phyloP scores from a whole-genome alignment of 2,888 invertebrate species.

The Pachydiplax longipennis region DNA sequence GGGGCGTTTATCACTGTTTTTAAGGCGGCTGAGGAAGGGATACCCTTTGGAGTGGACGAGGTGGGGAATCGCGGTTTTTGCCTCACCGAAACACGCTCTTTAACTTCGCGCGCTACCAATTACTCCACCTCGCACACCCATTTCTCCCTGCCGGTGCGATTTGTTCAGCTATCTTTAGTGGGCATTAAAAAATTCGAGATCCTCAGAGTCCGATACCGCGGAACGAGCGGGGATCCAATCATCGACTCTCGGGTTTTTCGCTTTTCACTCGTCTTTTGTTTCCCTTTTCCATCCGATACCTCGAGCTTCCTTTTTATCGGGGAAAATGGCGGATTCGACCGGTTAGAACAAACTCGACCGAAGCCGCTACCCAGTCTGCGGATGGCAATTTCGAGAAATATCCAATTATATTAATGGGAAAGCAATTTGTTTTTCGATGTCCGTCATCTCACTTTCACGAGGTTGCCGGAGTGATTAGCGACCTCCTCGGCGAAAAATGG shows the following conservation, averaged over 20 bases:
- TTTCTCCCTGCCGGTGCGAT: neutral
- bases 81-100: neutral
- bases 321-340: neutral
- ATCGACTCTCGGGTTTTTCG: neutral
- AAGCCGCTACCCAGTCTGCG: neutral
- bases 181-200: neutral
- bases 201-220: neutral
- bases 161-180: neutral
- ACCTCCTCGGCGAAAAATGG: neutral
- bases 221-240: neutral
- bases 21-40: no score
- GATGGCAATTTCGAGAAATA: slow-evolving; percentile 40
- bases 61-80: neutral
- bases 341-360: neutral
- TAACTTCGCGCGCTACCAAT: neutral
- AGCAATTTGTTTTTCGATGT: slow-evolving; percentile 36
- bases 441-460: slow-evolving; percentile 18
- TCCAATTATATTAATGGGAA: slow-evolving; percentile 34
- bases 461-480: neutral
- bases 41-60: no score
- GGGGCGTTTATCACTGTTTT: no score
- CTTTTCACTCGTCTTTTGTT: neutral
- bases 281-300: neutral
- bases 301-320: neutral
- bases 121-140: neutral